phyloP scores from a whole-genome alignment of 2,113 vertebrate species.

The Microcebus murinus region DNA sequence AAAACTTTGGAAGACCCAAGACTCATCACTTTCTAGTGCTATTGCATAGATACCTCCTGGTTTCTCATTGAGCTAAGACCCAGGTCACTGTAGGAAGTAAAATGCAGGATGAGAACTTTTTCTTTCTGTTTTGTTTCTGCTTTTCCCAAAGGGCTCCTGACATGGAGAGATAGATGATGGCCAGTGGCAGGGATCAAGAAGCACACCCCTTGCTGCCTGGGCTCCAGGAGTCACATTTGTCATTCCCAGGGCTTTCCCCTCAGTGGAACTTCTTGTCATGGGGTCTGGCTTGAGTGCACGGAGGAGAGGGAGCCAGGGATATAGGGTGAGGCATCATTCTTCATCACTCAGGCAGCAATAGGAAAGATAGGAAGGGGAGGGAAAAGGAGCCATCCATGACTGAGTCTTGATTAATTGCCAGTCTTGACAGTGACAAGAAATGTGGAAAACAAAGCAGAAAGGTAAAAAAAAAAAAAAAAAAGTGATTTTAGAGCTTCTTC shows the following conservation, averaged over 20 bases:
- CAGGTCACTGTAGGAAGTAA: constrained; percentile 21
- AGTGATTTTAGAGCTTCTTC: constrained; percentile 63
- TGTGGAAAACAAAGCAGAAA: constrained; percentile 63
- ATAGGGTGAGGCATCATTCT: constrained; percentile 81
- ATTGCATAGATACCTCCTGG: not conserved
- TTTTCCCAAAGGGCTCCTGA: constrained; percentile 63
- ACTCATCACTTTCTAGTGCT: not conserved
- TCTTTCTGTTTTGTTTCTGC: not conserved
- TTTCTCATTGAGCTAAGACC: constrained; percentile 31
- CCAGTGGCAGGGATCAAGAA: constrained; percentile 75
- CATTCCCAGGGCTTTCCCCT: constrained; percentile 74
- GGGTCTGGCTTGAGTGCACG: constrained; percentile 62
- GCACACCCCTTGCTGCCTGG: constrained; percentile 61
- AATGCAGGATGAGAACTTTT: constrained; percentile 53
- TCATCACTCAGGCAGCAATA: constrained; percentile 81
- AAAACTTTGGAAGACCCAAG: not conserved
- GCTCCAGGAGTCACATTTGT: constrained; percentile 78
- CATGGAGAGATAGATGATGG: constrained; percentile 78
- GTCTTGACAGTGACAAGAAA: constrained; percentile 75
- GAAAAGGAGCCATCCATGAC: constrained; percentile 67
- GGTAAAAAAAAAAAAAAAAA: not conserved
- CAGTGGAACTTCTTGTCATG: constrained; percentile 68
- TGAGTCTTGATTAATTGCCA: constrained; percentile 84
- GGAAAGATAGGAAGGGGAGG: constrained; percentile 56
- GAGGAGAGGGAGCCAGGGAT: constrained; percentile 61